These are phyloP conservation scores for Sminthurides aquaticus DNA, from an alignment of 2,888 invertebrate genomes.

Conservation along the genomic window DNA sequence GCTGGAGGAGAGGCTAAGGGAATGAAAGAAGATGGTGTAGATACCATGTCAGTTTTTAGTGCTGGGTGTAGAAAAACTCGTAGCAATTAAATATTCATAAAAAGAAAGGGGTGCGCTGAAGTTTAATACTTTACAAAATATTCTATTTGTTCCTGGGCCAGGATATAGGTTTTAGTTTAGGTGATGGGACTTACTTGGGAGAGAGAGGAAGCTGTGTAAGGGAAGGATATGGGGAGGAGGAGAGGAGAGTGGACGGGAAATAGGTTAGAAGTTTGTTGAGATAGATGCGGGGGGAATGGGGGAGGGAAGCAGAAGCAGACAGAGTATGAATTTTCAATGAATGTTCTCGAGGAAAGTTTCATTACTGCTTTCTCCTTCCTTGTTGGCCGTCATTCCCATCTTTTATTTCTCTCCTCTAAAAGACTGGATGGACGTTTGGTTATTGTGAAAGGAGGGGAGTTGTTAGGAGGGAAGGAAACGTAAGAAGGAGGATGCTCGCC, in stretches of 20 bases:
- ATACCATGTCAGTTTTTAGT: background rate
- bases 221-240: no score
- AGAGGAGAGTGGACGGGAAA: background rate
- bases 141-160: conserved; percentile 7
- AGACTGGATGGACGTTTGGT: no score
- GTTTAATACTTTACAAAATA: conserved; percentile 21
- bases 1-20: background rate
- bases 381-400: background rate
- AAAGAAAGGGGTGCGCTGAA: conserved; percentile 14
- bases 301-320: background rate
- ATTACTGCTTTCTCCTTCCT: background rate
- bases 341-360: background rate
- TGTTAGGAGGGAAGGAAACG: no score
- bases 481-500: no score
- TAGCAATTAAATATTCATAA: conserved; percentile 26
- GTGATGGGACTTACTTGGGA: no score
- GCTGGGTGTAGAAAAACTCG: background rate
- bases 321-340: background rate
- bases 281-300: background rate
- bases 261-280: background rate
- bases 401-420: background rate
- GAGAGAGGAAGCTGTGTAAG: no score
- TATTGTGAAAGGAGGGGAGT: no score
- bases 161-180: background rate
- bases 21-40: background rate